These are phyloP conservation scores for Clavelina lepadiformis DNA, from an alignment of 23 tunicate genomes.

Conservation along the genomic window DNA sequence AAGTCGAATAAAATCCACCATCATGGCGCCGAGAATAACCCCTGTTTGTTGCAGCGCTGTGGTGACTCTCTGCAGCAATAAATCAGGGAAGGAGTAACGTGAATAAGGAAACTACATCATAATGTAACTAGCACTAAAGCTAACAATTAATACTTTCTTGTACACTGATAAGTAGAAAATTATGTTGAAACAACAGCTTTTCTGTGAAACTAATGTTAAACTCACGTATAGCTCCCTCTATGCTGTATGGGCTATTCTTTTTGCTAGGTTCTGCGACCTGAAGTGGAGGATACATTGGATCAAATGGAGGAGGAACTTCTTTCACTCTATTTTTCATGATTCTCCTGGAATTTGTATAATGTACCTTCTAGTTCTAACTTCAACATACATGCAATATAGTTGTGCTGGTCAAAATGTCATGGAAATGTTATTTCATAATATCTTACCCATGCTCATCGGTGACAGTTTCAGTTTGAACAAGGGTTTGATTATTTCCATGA, in stretches of 20 bases:
- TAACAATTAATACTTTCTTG: not conserved
- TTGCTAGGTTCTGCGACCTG: constrained; percentile 26
- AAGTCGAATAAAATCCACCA: constrained; percentile 90
- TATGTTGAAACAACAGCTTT: not conserved
- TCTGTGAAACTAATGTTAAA: not conserved
- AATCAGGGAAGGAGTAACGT: not conserved
- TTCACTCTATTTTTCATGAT: constrained; percentile 74
- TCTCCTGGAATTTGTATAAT: constrained; percentile 23
- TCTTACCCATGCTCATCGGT: constrained; percentile 63
- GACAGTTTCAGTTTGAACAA: constrained; percentile 63
- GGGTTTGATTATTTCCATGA: constrained; percentile 62
- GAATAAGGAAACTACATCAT: not conserved
- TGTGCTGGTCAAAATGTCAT: not conserved
- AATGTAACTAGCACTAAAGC: not conserved
- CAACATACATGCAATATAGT: not conserved
- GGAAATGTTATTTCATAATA: not conserved
- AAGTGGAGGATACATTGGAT: constrained; percentile 86
- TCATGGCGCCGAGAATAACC: constrained; percentile 89
- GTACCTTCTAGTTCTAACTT: not conserved
- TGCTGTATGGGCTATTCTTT: constrained; percentile 58
- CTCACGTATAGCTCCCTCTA: constrained; percentile 87
- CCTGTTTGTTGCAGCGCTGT: constrained; percentile 92
- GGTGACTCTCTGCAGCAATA: constrained; percentile 80
- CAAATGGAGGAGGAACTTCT: constrained; percentile 74
- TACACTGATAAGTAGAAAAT: not conserved